Percentiles rank a stretch among this genome's conserved stretches.
Evolutionary conservation across 1,140 invertebrate species (phyloP).

Genomic region (Calephelis virginiensis): DNA sequence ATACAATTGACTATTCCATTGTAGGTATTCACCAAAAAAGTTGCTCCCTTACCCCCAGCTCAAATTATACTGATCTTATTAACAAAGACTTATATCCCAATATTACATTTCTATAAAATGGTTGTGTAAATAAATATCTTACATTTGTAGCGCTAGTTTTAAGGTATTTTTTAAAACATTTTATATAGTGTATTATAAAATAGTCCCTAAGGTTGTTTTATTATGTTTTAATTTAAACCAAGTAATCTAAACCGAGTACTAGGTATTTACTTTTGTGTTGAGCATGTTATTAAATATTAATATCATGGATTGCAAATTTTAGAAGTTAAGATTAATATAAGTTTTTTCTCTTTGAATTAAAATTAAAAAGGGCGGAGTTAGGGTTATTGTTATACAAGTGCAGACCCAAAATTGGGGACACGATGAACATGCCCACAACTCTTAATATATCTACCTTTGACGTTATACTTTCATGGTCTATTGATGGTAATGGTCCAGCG

Average conservation of each 20-base stretch:
- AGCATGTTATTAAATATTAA: constrained; percentile 4
- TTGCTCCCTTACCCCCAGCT: neutral
- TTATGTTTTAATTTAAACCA: neutral
- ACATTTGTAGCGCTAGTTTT: constrained; percentile 20
- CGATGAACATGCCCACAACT: no score
- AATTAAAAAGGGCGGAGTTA: no score
- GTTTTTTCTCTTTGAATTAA: no score
- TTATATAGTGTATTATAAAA: constrained; percentile 30
- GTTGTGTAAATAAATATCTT: constrained; percentile 28
- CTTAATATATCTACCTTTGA: no score
- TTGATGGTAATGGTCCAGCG: no score
- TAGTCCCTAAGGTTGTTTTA: constrained; percentile 10
- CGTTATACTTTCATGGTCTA: no score
- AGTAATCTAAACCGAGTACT: neutral
- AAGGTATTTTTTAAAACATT: constrained; percentile 25
- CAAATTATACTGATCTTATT: constrained; percentile 14
- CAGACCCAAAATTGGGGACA: no score
- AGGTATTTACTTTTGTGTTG: constrained; percentile 5
- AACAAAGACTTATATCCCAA: constrained; percentile 15
- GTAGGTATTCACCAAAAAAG: neutral
- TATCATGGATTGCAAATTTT: neutral
- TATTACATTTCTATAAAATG: constrained; percentile 13
- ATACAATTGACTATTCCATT: no score
- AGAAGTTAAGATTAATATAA: no score
- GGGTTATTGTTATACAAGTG: no score